A percentile compares a stretch with the other conserved stretches of the same genome.
Conservation (phyloP, 2,888 invertebrate genomes). For the Lycophotia porphyrea region DNA sequence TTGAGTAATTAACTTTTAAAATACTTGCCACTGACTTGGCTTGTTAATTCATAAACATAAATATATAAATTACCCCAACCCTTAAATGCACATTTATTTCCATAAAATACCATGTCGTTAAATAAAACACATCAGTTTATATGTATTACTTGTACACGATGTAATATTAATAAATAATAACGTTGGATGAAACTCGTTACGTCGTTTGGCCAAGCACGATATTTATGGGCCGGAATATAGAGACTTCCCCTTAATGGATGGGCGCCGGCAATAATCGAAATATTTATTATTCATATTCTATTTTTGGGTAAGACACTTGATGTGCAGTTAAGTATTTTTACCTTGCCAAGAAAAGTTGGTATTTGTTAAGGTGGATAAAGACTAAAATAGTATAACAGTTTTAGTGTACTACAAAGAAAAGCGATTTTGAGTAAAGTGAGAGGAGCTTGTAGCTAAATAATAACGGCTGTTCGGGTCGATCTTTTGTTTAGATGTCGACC, state of each 20-base stretch:
- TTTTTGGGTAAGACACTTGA: constrained; percentile 33
- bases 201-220: constrained; percentile 35
- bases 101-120: neutral
- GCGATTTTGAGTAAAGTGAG: neutral
- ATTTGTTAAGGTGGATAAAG: neutral
- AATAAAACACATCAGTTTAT: constrained; percentile 16
- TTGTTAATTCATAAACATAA: neutral
- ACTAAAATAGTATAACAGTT: neutral
- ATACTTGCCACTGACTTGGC: neutral
- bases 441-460: no score
- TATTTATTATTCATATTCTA: constrained; percentile 57
- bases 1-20: neutral
- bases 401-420: neutral
- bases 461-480: no score
- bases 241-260: constrained; percentile 29
- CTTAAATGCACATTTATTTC: neutral
- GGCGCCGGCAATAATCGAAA: constrained; percentile 45
- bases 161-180: constrained; percentile 41
- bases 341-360: neutral
- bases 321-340: constrained; percentile 12
- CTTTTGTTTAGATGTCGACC: no score
- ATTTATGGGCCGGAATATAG: constrained; percentile 39
- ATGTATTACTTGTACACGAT: constrained; percentile 4
- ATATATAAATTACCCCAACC: neutral
- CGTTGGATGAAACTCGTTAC: constrained; percentile 29